Evolutionary conservation across 2,888 invertebrate genomes (phyloP), one percentile per base, ranked within the genome.

Genomic region (Bembecia ichneumoniformis): DNA sequence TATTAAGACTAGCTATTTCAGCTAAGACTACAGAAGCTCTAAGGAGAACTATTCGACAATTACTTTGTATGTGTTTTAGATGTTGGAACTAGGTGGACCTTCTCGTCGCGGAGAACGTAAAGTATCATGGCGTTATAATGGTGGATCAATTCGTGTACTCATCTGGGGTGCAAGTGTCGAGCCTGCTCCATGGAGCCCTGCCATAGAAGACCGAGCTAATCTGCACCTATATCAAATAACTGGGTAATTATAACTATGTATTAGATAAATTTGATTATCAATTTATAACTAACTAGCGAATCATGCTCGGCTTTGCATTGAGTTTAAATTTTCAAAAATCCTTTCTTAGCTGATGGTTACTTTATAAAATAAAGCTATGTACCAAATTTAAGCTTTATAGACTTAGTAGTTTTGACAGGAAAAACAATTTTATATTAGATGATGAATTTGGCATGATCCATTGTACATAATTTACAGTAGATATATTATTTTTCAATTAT

Each of bases 121-220:
- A 66, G 79, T 82, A 62, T 89, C 82, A 59, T 88, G 67, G 64
- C 87, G 68, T 76, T 71, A 77, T 16, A 64, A 55, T 3, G 53
- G 56, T 4, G 56, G 53, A 35, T 64, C 68, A 11, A 56, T 75
- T 0, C 64, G 89, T 75, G 84, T 94, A 46, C 87, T 95, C 17
- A 91, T 96, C 44, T 97, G 97, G 96, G 96, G 96, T 79, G 91
- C 94, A 60, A 91, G 92, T 40, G 91, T 92, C 57, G 96, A 97
- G 72, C 95, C 97, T 0, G 96, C 95, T 64, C 97, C 97, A 0
- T 97, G 97, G 97, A 93, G 94, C 66, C 97, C 97, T 11, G 89
- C 94, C 46, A 92, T 96, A 61, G 93, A 94, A 70, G 96, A 97
- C 74, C 90, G 95, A 58, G 95, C 96, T 5, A 97, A 97, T 77